Conservation (phyloP, 2,113 vertebrate genomes). For the Dasyprocta punctata region DNA sequence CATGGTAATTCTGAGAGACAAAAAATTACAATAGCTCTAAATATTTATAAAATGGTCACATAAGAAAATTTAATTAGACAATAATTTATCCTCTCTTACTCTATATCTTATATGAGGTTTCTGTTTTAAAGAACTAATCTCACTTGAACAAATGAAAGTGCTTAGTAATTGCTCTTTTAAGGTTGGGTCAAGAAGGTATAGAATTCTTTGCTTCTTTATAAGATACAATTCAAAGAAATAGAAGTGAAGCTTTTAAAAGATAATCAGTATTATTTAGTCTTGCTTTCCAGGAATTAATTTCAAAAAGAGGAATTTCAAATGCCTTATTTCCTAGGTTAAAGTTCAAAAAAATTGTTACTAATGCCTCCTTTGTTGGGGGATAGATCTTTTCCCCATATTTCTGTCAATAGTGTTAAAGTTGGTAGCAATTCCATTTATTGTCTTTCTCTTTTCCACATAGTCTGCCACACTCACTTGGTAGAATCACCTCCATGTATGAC, state of each 20-base stretch:
- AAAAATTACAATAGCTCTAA: not conserved
- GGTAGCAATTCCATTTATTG: not conserved
- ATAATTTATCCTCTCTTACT: not conserved
- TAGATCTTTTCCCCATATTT: not conserved
- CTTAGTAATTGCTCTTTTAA: not conserved
- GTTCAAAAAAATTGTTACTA: not conserved
- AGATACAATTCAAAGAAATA: not conserved
- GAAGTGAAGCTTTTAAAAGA: not conserved
- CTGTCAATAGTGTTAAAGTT: not conserved
- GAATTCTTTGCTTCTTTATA: not conserved
- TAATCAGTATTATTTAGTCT: not conserved
- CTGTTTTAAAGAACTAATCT: not conserved
- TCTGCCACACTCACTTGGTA: not conserved
- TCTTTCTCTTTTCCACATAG: not conserved
- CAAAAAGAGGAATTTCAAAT: not conserved
- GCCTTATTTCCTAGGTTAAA: not conserved
- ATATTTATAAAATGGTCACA: constrained; percentile 23
- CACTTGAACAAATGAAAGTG: not conserved
- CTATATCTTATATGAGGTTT: not conserved
- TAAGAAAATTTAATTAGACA: not conserved
- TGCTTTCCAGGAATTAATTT: not conserved
- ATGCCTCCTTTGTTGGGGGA: not conserved
- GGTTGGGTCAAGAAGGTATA: not conserved
- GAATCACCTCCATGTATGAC: not conserved
- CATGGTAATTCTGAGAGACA: not conserved